A percentile compares a stretch with the other conserved stretches of the same genome.
Conservation (phyloP, 2,113 vertebrate genomes). For the Leiothrix lutea region DNA sequence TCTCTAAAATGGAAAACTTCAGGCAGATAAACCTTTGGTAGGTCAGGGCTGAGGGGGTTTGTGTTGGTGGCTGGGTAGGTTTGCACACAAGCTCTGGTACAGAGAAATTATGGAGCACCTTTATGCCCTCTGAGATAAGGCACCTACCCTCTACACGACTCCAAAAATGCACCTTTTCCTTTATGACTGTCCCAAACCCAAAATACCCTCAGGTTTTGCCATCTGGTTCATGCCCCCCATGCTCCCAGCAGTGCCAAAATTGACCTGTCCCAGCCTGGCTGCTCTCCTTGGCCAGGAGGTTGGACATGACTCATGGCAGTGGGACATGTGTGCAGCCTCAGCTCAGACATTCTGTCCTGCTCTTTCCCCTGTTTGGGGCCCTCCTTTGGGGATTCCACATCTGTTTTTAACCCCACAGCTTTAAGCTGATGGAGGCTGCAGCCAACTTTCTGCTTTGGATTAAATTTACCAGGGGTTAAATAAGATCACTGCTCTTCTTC, state of each 20-base stretch:
- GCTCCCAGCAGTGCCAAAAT: not conserved
- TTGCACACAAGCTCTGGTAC: not conserved
- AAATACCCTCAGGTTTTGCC: not conserved
- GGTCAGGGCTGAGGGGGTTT: not conserved
- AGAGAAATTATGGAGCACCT: not conserved
- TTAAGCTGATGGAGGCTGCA: not conserved
- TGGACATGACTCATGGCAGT: not conserved
- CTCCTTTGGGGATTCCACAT: not conserved
- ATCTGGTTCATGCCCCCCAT: not conserved
- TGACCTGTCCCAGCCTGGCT: not conserved
- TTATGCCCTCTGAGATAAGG: not conserved
- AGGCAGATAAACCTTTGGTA: not conserved
- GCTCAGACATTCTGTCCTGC: not conserved
- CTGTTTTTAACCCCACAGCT: not conserved
- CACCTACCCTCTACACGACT: accelerated
- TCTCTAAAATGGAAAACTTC: not conserved
- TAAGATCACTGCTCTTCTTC: not conserved
- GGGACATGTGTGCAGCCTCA: not conserved
- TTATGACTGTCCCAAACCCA: not conserved
- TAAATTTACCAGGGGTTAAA: not conserved
- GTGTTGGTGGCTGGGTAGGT: not conserved
- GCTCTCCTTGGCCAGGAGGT: not conserved
- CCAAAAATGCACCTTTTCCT: not conserved
- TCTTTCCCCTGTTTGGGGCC: not conserved
- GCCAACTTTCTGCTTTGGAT: slow-evolving; percentile 27